Conservation (phyloP, 2,113 vertebrate species). For the Manacus vitellinus region DNA sequence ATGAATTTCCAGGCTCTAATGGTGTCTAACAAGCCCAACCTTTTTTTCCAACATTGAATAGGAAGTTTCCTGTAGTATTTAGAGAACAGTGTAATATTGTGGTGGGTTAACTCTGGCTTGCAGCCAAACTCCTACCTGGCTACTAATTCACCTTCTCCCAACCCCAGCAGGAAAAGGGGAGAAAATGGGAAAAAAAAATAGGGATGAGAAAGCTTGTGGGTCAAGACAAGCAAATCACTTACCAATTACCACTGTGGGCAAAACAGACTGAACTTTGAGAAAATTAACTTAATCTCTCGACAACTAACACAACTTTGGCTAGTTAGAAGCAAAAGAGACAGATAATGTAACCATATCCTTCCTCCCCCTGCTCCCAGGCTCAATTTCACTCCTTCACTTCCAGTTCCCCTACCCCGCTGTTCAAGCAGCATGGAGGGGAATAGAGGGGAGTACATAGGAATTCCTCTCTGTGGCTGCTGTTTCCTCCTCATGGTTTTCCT, state of each 20-base stretch:
- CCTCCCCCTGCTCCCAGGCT: background rate
- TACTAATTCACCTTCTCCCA: background rate
- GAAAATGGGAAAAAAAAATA: background rate
- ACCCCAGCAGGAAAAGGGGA: background rate
- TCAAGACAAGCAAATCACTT: background rate
- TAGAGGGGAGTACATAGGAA: fast-evolving
- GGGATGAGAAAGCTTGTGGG: background rate
- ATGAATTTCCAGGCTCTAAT: background rate
- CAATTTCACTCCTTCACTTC: background rate
- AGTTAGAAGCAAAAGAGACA: background rate
- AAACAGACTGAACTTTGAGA: background rate
- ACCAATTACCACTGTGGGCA: background rate
- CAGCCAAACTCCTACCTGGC: background rate
- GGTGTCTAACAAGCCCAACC: background rate
- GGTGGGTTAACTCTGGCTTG: background rate
- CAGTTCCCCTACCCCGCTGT: background rate
- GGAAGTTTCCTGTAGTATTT: background rate
- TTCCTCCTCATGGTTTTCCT: background rate
- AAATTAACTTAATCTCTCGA: background rate
- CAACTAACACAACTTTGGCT: background rate
- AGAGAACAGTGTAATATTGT: background rate
- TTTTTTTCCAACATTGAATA: background rate
- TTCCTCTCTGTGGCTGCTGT: background rate
- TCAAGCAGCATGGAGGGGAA: background rate
- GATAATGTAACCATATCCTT: background rate